A percentile compares a stretch with the other conserved stretches of the same genome.
phyloP scores from a whole-genome alignment of 2,797 vertebrate genomes.

The Mionectes olivaceus region DNA sequence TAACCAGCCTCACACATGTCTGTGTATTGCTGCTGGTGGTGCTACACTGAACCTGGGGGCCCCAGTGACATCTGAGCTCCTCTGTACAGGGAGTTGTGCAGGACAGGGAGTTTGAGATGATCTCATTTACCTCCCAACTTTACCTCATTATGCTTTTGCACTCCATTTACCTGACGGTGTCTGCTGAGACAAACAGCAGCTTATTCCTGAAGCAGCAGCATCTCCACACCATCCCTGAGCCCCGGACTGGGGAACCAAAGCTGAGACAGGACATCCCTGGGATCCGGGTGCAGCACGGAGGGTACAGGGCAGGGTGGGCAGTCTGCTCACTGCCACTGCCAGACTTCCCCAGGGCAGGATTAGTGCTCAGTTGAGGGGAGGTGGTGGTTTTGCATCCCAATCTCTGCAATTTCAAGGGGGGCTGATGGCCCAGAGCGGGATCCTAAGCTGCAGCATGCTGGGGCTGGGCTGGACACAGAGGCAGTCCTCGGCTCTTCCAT shows the following conservation, averaged over 20 bases:
- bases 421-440: neutral
- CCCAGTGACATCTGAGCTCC: neutral
- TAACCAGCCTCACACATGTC: neutral
- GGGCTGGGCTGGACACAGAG: neutral
- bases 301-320: neutral
- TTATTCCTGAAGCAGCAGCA: neutral
- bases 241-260: neutral
- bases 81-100: neutral
- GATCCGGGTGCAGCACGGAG: accelerated
- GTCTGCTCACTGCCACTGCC: neutral
- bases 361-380: neutral
- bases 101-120: neutral
- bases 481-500: neutral
- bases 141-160: constrained; percentile 26
- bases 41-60: neutral
- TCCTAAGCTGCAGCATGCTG: accelerated
- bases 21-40: accelerated
- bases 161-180: constrained; percentile 56
- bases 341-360: neutral
- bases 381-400: neutral
- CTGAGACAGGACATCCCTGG: neutral
- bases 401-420: accelerated
- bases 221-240: neutral
- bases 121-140: neutral
- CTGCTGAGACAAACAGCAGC: constrained; percentile 41